Conservation (phyloP, 2,113 vertebrate species). For the Dromas ardeola region DNA sequence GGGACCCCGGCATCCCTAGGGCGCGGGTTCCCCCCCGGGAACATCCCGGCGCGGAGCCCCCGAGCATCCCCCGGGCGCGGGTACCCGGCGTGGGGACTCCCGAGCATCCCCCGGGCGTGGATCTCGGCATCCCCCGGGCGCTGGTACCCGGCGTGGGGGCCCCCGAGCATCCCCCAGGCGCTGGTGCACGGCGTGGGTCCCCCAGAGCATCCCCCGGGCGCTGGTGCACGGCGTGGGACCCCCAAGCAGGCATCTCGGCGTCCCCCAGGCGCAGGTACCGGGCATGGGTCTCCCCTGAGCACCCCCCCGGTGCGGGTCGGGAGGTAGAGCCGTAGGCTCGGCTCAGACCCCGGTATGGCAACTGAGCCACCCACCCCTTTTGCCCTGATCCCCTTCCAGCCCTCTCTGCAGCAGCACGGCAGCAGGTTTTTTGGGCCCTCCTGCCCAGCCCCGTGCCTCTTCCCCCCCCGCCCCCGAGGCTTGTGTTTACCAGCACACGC, state of each 20-base stretch:
- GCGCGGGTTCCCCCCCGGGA: accelerated
- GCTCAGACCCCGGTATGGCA: accelerated
- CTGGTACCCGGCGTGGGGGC: no score
- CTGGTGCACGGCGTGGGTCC: no score
- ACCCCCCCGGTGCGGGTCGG: neutral
- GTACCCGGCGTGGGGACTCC: neutral
- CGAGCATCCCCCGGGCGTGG: neutral
- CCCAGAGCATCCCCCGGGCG: neutral
- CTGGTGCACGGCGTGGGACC: no score
- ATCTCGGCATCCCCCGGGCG: neutral
- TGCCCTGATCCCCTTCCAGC: neutral
- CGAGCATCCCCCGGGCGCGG: neutral
- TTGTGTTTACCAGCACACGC: neutral
- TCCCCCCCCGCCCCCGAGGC: no score
- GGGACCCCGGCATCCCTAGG: no score
- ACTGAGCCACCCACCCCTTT: neutral
- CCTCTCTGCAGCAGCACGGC: neutral
- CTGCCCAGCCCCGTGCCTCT: no score
- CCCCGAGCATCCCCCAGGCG: neutral
- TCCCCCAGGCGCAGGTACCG: neutral
- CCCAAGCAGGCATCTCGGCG: neutral
- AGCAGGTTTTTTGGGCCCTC: neutral
- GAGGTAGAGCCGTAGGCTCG: neutral
- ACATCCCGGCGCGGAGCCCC: neutral
- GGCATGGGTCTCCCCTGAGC: no score